A percentile compares a stretch with the other conserved stretches of the same genome.
phyloP scores from a whole-genome alignment of 2,888 invertebrate genomes.

The Coelogynopora nodosa region DNA sequence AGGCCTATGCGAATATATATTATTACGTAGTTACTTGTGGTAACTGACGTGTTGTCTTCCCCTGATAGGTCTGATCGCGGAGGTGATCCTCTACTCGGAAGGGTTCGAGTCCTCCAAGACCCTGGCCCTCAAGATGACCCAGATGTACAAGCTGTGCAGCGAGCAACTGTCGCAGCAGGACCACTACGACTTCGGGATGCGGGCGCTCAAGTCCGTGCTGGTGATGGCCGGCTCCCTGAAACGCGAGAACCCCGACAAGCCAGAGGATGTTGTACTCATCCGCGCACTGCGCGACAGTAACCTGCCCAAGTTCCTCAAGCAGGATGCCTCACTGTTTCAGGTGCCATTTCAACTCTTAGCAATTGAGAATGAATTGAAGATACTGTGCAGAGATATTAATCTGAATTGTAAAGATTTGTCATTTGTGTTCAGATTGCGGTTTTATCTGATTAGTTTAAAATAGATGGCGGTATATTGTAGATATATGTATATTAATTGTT shows the following conservation, averaged over 20 bases:
- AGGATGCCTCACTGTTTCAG: slow-evolving; percentile 77
- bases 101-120: slow-evolving; percentile 82
- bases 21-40: too few relatives aligned
- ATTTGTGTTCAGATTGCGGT: too few relatives aligned
- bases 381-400: too few relatives aligned
- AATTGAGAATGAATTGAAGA: neutral
- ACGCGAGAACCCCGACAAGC: slow-evolving; percentile 76
- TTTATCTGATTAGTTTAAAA: too few relatives aligned
- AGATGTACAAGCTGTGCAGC: slow-evolving; percentile 84
- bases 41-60: neutral
- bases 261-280: slow-evolving; percentile 73
- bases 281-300: slow-evolving; percentile 83
- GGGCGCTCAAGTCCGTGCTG: slow-evolving; percentile 68
- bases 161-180: slow-evolving; percentile 84
- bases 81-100: slow-evolving; percentile 86
- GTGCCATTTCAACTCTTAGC: slow-evolving; percentile 54
- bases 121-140: slow-evolving; percentile 83
- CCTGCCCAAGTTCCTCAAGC: slow-evolving; percentile 80
- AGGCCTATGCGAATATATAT: too few relatives aligned
- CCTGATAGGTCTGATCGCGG: slow-evolving; percentile 67
- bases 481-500: too few relatives aligned
- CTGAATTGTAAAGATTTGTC: too few relatives aligned
- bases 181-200: slow-evolving; percentile 83
- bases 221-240: slow-evolving; percentile 87
- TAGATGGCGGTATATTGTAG: too few relatives aligned